A percentile compares a stretch with the other conserved stretches of the same genome.
Conservation (phyloP, 2,797 vertebrate species). For the Argya squamiceps region DNA sequence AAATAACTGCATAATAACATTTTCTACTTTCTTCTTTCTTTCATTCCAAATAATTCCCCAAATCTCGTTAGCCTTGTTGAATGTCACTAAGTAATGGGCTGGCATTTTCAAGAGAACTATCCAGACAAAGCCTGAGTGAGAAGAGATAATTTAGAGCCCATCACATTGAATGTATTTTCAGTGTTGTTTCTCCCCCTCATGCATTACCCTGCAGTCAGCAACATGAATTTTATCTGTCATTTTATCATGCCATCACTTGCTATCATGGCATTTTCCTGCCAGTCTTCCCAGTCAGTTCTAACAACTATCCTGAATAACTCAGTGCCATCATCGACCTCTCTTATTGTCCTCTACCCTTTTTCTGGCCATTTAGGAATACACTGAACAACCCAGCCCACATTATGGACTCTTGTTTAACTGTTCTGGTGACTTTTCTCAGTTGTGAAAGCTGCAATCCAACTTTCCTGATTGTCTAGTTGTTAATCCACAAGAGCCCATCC, state of each 20-base stretch:
- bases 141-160: background rate
- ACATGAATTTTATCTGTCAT: background rate
- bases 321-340: background rate
- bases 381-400: background rate
- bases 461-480: background rate
- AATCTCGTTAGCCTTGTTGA: background rate
- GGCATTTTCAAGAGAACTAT: background rate
- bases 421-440: background rate
- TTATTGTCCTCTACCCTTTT: background rate
- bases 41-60: background rate
- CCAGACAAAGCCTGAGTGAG: background rate
- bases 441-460: background rate
- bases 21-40: background rate
- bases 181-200: background rate
- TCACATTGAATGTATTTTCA: background rate
- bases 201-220: background rate
- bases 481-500: background rate
- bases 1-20: background rate
- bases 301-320: background rate
- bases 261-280: background rate
- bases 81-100: background rate
- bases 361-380: background rate
- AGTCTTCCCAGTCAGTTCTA: background rate
- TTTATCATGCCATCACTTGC: background rate
- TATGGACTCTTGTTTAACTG: background rate